Percentiles rank a stretch among this genome's conserved stretches.
phyloP scores from a whole-genome alignment of 2,888 invertebrate genomes.

The Melinaea marsaeus region DNA sequence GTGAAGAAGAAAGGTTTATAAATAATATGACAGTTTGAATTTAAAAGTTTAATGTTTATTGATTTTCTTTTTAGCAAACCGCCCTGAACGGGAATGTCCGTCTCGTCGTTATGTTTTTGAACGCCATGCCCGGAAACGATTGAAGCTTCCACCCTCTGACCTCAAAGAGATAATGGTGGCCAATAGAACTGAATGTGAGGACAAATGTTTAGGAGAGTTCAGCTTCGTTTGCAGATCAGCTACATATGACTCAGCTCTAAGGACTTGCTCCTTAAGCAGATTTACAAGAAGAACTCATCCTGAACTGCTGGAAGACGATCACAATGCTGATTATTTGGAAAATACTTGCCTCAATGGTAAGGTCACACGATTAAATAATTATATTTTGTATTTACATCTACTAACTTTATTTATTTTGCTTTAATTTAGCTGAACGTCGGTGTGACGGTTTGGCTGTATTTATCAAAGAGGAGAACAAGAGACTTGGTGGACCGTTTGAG shows the following conservation, averaged over 20 bases:
- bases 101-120: slow-evolving; percentile 93
- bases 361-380: slow-evolving; percentile 6
- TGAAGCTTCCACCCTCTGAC: slow-evolving; percentile 88
- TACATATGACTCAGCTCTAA: slow-evolving; percentile 86
- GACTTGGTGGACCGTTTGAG: slow-evolving; percentile 91
- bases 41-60: too few relatives aligned
- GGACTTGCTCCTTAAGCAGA: slow-evolving; percentile 87
- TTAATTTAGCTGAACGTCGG: slow-evolving; percentile 85
- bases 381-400: not conserved
- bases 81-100: slow-evolving; percentile 92
- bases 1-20: too few relatives aligned
- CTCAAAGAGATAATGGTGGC: slow-evolving; percentile 90
- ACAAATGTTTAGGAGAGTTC: slow-evolving; percentile 92
- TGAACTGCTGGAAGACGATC: slow-evolving; percentile 89
- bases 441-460: slow-evolving; percentile 93
- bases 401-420: not conserved
- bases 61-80: slow-evolving; percentile 75
- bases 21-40: too few relatives aligned
- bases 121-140: slow-evolving; percentile 88
- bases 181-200: slow-evolving; percentile 93
- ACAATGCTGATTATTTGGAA: slow-evolving; percentile 92
- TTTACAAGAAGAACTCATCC: slow-evolving; percentile 93
- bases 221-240: slow-evolving; percentile 93
- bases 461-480: slow-evolving; percentile 92
- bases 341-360: slow-evolving; percentile 93